These are phyloP conservation scores for Idaea dimidiata DNA, from an alignment of 2,888 invertebrate genomes.

Conservation along the genomic window DNA sequence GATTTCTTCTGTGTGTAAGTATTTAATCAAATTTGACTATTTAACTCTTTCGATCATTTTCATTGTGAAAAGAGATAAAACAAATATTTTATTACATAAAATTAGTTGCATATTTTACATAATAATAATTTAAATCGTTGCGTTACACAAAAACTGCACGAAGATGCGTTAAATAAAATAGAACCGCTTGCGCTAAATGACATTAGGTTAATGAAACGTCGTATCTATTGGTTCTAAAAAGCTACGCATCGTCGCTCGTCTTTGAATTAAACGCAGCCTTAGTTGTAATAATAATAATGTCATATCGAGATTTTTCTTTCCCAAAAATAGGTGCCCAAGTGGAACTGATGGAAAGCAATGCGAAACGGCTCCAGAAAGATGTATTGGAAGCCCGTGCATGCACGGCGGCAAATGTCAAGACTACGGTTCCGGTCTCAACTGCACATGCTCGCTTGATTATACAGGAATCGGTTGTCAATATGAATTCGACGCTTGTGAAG, in stretches of 20 bases:
- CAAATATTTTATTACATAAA: background rate
- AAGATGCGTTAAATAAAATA: no score
- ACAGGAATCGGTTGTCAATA: constrained; percentile 95
- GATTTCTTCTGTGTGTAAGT: constrained; percentile 94
- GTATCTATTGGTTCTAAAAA: no score
- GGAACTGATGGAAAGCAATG: constrained; percentile 98
- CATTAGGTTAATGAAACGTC: no score
- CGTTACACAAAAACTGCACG: no score
- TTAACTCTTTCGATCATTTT: constrained; percentile 5
- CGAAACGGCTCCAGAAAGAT: constrained; percentile 97
- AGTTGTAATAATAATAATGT: background rate
- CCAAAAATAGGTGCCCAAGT: constrained; percentile 87
- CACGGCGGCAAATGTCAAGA: constrained; percentile 97
- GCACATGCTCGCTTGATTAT: constrained; percentile 93
- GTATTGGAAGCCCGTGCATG: constrained; percentile 96
- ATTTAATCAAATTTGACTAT: constrained; percentile 16
- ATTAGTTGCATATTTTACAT: no score
- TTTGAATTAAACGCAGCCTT: background rate
- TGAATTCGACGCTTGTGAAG: constrained; percentile 95
- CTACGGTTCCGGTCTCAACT: constrained; percentile 96
- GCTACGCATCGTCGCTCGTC: no score
- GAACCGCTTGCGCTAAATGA: no score
- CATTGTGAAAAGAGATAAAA: background rate
- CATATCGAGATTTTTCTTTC: constrained; percentile 8
- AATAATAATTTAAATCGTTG: no score